A percentile compares a stretch with the other conserved stretches of the same genome.
Conservation (phyloP, 53 echinoderm and acorn worm species). For the Pentamera pediparva region DNA sequence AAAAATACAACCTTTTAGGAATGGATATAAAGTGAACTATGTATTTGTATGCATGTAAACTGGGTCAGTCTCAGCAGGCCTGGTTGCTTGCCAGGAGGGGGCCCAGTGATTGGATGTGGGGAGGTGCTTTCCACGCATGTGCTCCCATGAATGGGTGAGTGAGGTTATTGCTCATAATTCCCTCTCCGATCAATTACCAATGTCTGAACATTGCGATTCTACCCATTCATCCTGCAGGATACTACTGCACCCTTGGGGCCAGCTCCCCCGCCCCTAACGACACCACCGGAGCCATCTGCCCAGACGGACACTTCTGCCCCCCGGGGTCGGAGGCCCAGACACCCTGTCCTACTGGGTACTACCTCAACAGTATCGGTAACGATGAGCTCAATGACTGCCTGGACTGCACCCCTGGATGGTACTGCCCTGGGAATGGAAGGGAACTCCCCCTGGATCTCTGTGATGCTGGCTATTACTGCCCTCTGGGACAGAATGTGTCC, state of each 20-base stretch:
- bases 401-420: constrained; percentile 71
- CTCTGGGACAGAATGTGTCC: constrained; percentile 84
- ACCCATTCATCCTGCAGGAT: constrained; percentile 37
- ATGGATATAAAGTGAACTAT: too few species aligned
- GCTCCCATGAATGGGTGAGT: too few species aligned
- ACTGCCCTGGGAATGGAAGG: constrained; percentile 78
- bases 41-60: too few species aligned
- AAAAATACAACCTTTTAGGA: too few species aligned
- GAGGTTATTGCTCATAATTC: too few species aligned
- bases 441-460: constrained; percentile 60
- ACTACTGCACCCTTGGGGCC: constrained; percentile 68
- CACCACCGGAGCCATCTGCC: constrained; percentile 75
- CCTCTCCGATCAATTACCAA: background rate
- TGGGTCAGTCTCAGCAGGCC: too few species aligned
- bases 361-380: constrained; percentile 69
- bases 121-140: too few species aligned
- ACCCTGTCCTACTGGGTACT: constrained; percentile 82
- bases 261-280: constrained; percentile 61
- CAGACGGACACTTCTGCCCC: constrained; percentile 89
- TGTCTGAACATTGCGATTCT: background rate
- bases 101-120: too few species aligned
- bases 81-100: too few species aligned
- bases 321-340: constrained; percentile 56
- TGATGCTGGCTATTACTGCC: constrained; percentile 90
- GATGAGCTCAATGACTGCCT: constrained; percentile 59